These are phyloP conservation scores for Philantomba maxwellii DNA, from an alignment of 2,113 vertebrate genomes.

Conservation along the genomic window DNA sequence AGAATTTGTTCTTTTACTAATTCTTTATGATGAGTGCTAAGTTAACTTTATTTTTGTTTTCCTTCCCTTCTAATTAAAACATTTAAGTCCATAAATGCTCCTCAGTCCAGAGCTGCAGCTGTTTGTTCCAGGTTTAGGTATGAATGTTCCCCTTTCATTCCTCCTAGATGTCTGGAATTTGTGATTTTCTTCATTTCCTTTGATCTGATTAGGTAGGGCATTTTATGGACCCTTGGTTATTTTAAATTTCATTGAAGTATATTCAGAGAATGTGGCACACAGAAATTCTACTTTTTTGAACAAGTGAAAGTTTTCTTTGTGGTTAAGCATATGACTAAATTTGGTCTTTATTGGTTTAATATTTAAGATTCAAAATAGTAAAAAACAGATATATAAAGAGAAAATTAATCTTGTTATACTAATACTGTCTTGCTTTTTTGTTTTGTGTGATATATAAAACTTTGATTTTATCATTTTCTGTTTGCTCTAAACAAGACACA, in stretches of 20 bases:
- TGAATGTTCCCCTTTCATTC: neutral
- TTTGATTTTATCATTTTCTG: neutral
- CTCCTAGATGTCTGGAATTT: neutral
- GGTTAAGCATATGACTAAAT: neutral
- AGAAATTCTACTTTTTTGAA: neutral
- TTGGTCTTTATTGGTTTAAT: neutral
- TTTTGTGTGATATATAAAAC: neutral
- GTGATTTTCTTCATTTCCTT: conserved; percentile 7
- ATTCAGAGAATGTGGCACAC: neutral
- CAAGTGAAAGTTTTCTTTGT: neutral
- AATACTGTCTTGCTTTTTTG: neutral
- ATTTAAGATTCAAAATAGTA: neutral
- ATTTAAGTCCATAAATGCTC: neutral
- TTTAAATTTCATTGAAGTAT: conserved; percentile 19
- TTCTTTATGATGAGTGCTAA: neutral
- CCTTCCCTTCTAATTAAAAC: neutral
- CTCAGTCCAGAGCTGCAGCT: neutral
- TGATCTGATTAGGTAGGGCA: neutral
- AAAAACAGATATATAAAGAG: neutral
- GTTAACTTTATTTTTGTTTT: neutral
- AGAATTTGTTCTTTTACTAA: neutral
- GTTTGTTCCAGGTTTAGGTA: neutral
- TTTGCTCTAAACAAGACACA: neutral
- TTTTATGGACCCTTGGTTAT: neutral
- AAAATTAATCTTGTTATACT: neutral